phyloP scores from a whole-genome alignment of 2,888 invertebrate genomes.

The Ephialtes manifestator region DNA sequence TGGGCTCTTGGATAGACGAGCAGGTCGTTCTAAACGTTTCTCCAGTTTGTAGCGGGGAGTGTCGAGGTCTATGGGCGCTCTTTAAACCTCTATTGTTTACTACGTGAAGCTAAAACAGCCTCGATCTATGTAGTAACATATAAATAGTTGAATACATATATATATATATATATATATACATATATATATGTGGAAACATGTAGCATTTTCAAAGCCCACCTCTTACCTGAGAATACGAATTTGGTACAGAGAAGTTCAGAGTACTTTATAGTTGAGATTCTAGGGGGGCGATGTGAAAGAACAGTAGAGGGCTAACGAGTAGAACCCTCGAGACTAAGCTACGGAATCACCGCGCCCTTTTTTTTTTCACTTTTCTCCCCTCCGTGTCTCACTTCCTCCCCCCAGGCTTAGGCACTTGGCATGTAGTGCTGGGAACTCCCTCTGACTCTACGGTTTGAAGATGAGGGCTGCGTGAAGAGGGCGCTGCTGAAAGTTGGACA shows the following conservation, averaged over 20 bases:
- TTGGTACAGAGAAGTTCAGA: slow-evolving; percentile 1
- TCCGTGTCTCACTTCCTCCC: slow-evolving; percentile 15
- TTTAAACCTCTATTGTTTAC: slow-evolving; percentile 13
- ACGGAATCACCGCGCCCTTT: slow-evolving; percentile 50
- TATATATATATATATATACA: background rate
- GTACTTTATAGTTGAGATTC: slow-evolving; percentile 24
- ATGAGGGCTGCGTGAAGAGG: slow-evolving; percentile 1
- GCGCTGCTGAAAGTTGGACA: slow-evolving; percentile 8
- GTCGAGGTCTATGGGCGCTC: background rate
- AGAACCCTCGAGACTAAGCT: slow-evolving; percentile 70
- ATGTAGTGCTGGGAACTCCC: slow-evolving; percentile 28
- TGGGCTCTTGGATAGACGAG: background rate
- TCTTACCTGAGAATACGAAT: background rate
- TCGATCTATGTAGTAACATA: background rate
- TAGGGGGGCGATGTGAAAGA: slow-evolving; percentile 47
- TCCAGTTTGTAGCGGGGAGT: background rate
- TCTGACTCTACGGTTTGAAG: slow-evolving; percentile 20
- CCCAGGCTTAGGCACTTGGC: slow-evolving; percentile 40
- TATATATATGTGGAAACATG: background rate
- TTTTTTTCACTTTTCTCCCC: slow-evolving; percentile 23
- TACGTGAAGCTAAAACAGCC: background rate
- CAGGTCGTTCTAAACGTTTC: background rate
- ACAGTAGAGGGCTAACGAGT: slow-evolving; percentile 76
- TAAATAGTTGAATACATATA: background rate
- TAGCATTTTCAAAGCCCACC: background rate